These are phyloP conservation scores for Parasteatoda tepidariorum DNA, from an alignment of 1,140 invertebrate genomes.

Conservation along the genomic window DNA sequence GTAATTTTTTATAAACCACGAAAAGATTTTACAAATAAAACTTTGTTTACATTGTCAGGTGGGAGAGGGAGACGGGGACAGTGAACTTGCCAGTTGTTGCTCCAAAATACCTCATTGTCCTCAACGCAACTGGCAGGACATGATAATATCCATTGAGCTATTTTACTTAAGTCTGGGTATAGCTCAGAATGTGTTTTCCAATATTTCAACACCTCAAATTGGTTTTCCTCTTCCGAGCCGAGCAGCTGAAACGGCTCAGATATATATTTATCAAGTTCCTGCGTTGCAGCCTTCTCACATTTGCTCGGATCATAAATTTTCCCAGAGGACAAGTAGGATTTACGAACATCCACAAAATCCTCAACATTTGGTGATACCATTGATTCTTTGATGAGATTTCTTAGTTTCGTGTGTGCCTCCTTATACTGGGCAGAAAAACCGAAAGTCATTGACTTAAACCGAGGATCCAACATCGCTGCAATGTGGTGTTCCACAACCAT, in stretches of 20 bases:
- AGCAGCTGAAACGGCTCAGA: slow-evolving; percentile 8
- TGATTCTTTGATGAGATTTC: slow-evolving; percentile 39
- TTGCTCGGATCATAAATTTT: slow-evolving; percentile 4
- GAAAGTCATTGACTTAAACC: slow-evolving; percentile 12
- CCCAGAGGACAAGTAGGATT: neutral
- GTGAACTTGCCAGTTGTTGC: slow-evolving; percentile 38
- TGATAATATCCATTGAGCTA: slow-evolving; percentile 29
- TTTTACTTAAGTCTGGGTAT: slow-evolving; percentile 24
- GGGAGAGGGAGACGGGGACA: slow-evolving; percentile 13
- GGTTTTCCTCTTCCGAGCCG: neutral
- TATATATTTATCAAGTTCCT: slow-evolving; percentile 36
- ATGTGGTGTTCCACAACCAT: slow-evolving; percentile 21
- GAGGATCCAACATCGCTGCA: slow-evolving; percentile 38
- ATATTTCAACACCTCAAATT: slow-evolving; percentile 22
- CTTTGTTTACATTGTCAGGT: slow-evolving; percentile 44
- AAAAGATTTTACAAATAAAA: slow-evolving; percentile 39
- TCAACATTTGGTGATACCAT: slow-evolving; percentile 35
- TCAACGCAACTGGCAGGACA: slow-evolving; percentile 23
- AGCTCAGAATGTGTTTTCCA: slow-evolving; percentile 25
- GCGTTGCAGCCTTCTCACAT: slow-evolving; percentile 30
- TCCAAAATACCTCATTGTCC: slow-evolving; percentile 9
- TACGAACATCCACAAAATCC: slow-evolving; percentile 1
- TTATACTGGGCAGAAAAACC: neutral
- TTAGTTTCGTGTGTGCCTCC: slow-evolving; percentile 3
- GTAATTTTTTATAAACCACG: slow-evolving; percentile 15